Conservation (phyloP, 2,797 vertebrate genomes). For the Mergus octosetaceus region DNA sequence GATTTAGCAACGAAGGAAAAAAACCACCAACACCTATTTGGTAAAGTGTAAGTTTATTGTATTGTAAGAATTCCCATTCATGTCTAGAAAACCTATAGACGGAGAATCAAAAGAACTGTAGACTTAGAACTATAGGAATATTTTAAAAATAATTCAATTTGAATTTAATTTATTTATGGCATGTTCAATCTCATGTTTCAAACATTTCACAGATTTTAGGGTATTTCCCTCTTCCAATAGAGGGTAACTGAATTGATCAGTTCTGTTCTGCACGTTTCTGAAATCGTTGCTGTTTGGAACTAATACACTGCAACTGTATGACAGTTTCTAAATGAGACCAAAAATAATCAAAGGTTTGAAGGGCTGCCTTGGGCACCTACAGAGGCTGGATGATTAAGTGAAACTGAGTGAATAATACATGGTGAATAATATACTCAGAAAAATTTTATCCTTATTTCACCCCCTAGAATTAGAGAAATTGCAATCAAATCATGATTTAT, state of each 20-base stretch:
- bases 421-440: not conserved
- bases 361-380: not conserved
- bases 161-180: not conserved
- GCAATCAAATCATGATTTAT: not conserved
- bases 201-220: not conserved
- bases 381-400: not conserved
- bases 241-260: not conserved
- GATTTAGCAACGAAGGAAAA: not conserved
- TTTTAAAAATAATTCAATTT: not conserved
- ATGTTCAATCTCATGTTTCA: not conserved
- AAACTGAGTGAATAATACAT: not conserved
- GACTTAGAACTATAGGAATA: not conserved
- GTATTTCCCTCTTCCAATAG: not conserved
- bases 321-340: constrained; percentile 11
- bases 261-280: not conserved
- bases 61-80: not conserved
- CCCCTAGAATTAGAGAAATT: not conserved
- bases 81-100: not conserved
- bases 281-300: not conserved
- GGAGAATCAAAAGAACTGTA: not conserved
- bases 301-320: not conserved
- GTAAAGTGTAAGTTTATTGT: not conserved
- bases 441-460: not conserved
- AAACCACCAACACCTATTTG: not conserved
- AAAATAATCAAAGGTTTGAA: constrained; percentile 20